Percentiles rank a stretch among this genome's conserved stretches.
phyloP scores from a whole-genome alignment of 1,140 invertebrate species.

The Cardiocondyla obscurior region DNA sequence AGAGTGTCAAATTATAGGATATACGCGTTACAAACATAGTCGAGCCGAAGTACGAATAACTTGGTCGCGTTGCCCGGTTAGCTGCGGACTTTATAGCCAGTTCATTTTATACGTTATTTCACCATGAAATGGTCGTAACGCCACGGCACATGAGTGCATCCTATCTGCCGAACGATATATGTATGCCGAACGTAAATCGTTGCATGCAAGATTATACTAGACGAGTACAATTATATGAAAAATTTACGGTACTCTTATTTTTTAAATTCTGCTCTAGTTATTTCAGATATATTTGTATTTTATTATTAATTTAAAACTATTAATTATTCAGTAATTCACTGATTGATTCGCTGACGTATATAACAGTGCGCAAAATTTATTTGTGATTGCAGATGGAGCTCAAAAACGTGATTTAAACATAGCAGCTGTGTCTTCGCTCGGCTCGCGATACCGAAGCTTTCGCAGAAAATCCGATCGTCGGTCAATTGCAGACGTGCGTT shows the following conservation, averaged over 20 bases:
- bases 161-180: conserved; percentile 54
- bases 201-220: conserved; percentile 2
- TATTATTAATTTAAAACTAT: too few species aligned
- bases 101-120: conserved; percentile 75
- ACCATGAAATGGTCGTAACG: conserved; percentile 69
- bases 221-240: conserved; percentile 14
- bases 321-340: too few species aligned
- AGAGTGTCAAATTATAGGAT: conserved; percentile 70
- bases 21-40: conserved; percentile 52
- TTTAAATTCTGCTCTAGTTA: too few species aligned
- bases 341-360: too few species aligned
- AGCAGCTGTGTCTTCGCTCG: not conserved
- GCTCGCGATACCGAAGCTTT: not conserved
- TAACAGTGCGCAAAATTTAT: not conserved
- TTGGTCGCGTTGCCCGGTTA: conserved; percentile 27
- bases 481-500: conserved; percentile 23
- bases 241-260: not conserved
- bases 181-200: conserved; percentile 44
- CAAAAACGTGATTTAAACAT: not conserved
- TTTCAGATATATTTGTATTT: too few species aligned
- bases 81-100: conserved; percentile 70
- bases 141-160: conserved; percentile 47
- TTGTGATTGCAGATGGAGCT: not conserved
- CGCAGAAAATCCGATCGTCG: conserved; percentile 2
- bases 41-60: conserved; percentile 66